Base-by-base conservation (phyloP, 1,140 invertebrate genomes). In the Habropoda laboriosa region DNA sequence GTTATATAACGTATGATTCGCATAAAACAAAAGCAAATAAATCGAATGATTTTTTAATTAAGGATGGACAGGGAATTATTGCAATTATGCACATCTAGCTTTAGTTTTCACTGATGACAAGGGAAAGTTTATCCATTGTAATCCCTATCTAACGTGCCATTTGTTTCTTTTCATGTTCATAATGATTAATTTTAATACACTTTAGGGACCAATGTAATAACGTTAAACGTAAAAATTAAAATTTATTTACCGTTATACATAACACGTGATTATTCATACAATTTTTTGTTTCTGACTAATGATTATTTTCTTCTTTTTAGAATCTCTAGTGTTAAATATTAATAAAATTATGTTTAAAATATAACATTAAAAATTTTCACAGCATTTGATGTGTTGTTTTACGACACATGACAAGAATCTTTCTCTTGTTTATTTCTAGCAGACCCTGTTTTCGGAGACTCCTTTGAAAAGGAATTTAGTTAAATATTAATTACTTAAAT, bases 211-310 rank as follows among this genome's bases (percentile, higher is more conserved):
- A 78, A 73, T 70, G 45, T 85, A 77, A 27, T 24, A 61, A 61
- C 60, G 60, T 71, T 40, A 58, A 82, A 42, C 70, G 53, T 83
- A n/a, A 67, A 80, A 85, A 70, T 58, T 77, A 16, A 85, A 81
- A 60, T 77, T 80, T 73, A 72, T 63, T 79, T 76, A 83, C 57
- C 83, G 51, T 83, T 78, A 45, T 32, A 32, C 45, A 68, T 61
- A 79, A 84, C 79, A 81, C 13, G n/a, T n/a, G n/a, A n/a, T n/a
- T n/a, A n/a, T n/a, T n/a, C n/a, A 83, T 77, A 60, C 38, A 38
- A 70, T 57, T 74, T 57, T 45, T 72, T 83, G 71, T 66, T 61
- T 68, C 60, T 53, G 70, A 45, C 49, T 70, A 61, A 38, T 63
- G 53, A 32, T 24, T 63, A 0, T 49, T 51, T 66, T 21, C 16